Percentiles rank a stretch among this genome's conserved stretches.
Evolutionary conservation across 2,888 invertebrate species (phyloP).

Genomic region (Protonemura montana): DNA sequence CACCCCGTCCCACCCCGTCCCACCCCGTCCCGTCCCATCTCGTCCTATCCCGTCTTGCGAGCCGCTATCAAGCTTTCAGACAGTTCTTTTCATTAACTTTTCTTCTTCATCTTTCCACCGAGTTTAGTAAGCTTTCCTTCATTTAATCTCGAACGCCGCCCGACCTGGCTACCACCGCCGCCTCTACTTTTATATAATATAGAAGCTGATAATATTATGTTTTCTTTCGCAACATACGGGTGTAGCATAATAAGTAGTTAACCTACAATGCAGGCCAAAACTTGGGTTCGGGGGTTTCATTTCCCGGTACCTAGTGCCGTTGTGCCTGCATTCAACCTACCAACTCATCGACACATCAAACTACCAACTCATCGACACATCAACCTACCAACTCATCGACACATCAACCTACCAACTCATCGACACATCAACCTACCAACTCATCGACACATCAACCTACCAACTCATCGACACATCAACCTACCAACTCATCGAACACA

Average conservation of each 20-base stretch:
- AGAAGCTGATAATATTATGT: conserved; percentile 45
- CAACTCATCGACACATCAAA: no score
- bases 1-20: not conserved
- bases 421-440: no score
- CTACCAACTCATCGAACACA: no score
- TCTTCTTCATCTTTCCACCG: conserved; percentile 41
- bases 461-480: no score
- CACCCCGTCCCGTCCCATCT: no score
- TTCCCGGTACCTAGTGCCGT: no score
- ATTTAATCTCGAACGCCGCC: conserved; percentile 45
- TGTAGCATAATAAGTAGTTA: not conserved
- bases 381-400: no score
- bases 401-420: no score
- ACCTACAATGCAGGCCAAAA: not conserved
- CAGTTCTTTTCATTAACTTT: conserved; percentile 40
- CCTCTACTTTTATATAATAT: not conserved
- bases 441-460: no score
- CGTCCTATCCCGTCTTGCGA: not conserved
- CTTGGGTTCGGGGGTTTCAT: no score
- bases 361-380: no score
- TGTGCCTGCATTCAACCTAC: no score
- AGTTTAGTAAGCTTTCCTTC: conserved; percentile 46
- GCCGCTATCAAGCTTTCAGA: not conserved
- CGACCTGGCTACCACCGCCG: not conserved
- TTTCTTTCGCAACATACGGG: not conserved